Conservation (phyloP, 2,113 vertebrate genomes). For the Erythrolamprus reginae region DNA sequence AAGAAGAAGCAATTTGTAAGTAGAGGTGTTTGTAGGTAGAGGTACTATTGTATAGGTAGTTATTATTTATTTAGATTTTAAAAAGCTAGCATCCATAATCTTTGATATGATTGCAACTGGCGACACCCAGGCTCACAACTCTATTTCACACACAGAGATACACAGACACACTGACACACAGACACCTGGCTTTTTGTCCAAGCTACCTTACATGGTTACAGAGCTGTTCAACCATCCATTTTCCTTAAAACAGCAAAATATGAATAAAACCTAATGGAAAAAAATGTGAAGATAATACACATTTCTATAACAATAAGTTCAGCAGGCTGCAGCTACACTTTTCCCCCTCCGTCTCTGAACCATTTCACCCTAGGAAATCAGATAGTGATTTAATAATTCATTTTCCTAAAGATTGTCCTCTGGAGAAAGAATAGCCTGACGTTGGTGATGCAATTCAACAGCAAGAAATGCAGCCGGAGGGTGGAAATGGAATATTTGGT, state of each 20-base stretch:
- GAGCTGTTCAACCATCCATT: not conserved
- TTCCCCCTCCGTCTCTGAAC: not conserved
- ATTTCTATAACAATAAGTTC: not conserved
- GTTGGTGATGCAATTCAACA: slow-evolving; percentile 52
- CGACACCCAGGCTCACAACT: not conserved
- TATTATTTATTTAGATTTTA: not conserved
- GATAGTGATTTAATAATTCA: slow-evolving; percentile 4
- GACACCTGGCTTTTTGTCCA: not conserved
- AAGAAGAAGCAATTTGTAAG: too few species aligned
- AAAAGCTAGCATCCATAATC: not conserved
- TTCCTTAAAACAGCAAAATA: not conserved
- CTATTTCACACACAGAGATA: too few species aligned
- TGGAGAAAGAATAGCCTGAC: slow-evolving; percentile 13
- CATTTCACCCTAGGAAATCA: not conserved
- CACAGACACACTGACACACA: too few species aligned
- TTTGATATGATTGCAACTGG: not conserved
- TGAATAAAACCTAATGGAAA: not conserved
- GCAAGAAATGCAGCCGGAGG: slow-evolving; percentile 48
- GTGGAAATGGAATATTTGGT: slow-evolving; percentile 69
- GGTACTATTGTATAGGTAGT: too few species aligned
- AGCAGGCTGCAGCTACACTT: not conserved
- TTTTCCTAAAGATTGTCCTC: not conserved
- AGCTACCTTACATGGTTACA: not conserved
- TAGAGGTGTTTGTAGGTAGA: too few species aligned
- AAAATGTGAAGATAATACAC: not conserved